Base-by-base conservation (phyloP, 2,888 invertebrate genomes). In the Monoplex corrugatus region DNA sequence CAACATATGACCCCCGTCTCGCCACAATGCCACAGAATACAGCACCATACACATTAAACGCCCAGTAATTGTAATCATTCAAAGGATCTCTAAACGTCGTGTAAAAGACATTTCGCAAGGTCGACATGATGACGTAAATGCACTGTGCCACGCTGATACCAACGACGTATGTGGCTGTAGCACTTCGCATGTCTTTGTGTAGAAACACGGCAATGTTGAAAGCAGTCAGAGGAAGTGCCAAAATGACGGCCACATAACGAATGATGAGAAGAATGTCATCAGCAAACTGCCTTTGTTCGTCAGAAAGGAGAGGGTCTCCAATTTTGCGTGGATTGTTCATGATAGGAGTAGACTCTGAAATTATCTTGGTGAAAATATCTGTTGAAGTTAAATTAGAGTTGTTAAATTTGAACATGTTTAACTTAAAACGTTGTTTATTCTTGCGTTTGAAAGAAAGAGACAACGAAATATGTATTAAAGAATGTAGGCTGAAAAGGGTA, bases 141-240 rank as follows among this genome's bases (percentile, higher is more conserved):
- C 13, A 35, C 32, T 75, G 75, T 13, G 75, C n/a, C n/a, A 75
- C 75, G 32, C 75, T 75, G 32, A 75, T n/a, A 32, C n/a, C 75
- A n/a, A 75, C n/a, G n/a, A 75, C 35, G 75, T 75, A 23, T 13
- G 32, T 2, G 32, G 32, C 35, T 3, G 75, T 75, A 35, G 75
- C 75, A 35, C 75, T 75, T 23, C 75, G 75, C 75, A 75, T 75
- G 75, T 75, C 75, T 10, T 23, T 75, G 32, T 35, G 75, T 13
- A 75, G 75, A 35, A 75, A 75, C 23, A 75, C 75, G 32, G 32
- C 35, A n/a, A 75, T 75, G 75, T 75, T 75, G 32, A 23, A 75
- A 32, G 32, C 6, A 5, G 75, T 75, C 13, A 75, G 75, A 23
- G 6, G 75, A 5, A 75, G n/a, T 1, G 10, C 19, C n/a, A 75